phyloP scores from a whole-genome alignment of 2,113 vertebrate genomes.

The Corythaixoides concolor region DNA sequence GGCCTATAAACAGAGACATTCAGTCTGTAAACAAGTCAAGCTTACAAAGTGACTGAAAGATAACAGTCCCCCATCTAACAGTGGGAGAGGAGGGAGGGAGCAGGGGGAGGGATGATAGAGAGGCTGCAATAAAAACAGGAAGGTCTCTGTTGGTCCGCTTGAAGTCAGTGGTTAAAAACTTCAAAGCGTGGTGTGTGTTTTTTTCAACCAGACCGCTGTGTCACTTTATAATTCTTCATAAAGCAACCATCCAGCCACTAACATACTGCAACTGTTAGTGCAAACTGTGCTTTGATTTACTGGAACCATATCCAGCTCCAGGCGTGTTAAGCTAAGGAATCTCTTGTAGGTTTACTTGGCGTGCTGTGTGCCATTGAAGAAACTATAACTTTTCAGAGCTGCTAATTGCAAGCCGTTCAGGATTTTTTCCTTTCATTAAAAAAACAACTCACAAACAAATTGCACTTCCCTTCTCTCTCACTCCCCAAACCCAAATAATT shows the following conservation, averaged over 20 bases:
- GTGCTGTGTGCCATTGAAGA: constrained; percentile 17
- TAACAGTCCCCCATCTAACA: constrained; percentile 42
- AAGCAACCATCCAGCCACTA: constrained; percentile 52
- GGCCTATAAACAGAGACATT: constrained; percentile 62
- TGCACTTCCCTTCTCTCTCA: neutral
- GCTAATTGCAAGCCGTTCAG: constrained; percentile 43
- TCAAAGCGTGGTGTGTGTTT: constrained; percentile 39
- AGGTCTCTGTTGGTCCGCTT: constrained; percentile 65
- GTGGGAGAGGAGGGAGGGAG: neutral
- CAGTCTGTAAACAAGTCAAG: constrained; percentile 66
- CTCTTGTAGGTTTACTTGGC: constrained; percentile 45
- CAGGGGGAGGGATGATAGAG: constrained; percentile 39
- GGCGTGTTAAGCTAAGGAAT: constrained; percentile 43
- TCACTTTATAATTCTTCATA: constrained; percentile 71
- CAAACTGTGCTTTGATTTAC: constrained; percentile 52
- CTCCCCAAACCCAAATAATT: neutral
- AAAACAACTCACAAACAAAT: neutral
- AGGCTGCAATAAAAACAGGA: constrained; percentile 67
- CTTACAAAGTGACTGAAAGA: constrained; percentile 64
- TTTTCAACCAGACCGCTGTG: constrained; percentile 59
- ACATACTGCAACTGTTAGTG: constrained; percentile 54
- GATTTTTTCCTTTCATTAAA: constrained; percentile 32
- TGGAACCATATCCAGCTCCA: constrained; percentile 27
- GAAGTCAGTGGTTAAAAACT: constrained; percentile 64
- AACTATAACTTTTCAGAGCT: constrained; percentile 42